Evolutionary conservation across 2,113 vertebrate genomes (phyloP), one percentile per base, ranked within the genome.

Genomic region (Orycteropus afer): DNA sequence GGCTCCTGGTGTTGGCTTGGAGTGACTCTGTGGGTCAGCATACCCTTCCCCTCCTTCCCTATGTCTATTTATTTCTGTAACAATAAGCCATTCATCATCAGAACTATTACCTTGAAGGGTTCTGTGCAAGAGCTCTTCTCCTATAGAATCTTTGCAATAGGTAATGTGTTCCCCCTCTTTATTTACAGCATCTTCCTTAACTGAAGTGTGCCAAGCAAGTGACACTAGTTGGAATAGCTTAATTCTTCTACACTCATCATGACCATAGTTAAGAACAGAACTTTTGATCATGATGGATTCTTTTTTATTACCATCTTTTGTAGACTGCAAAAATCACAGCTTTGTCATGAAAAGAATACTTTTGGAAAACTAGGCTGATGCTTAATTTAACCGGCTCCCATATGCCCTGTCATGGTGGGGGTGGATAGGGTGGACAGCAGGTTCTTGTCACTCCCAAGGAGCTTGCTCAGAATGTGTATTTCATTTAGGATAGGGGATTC

Each of bases 241-340:
- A 98, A 98, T 98, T 98, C 97, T 93, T 95, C 95, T 96, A 97
- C 96, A 97, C 98, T 97, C 92, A 96, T 98, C 94, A 96, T 96
- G 22, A 96, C 76, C 37, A 85, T 90, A 84, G 94, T 97, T 98
- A 97, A 95, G 89, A 97, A 97, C 55, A 97, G 96, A 61, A 89
- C 69, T 96, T 97, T 81, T 67, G 82, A 95, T 96, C 93, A 91
- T 65, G 90, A 97, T 89, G 90, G 96, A 97, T 96, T 89, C 87
- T 89, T 98, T 96, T 97, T 91, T 94, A 96, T 97, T 97, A 69
- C 89, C 82, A 57, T 93, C 81, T 51, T 97, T 98, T 96, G 59
- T 82, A 73, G 73, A 85, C 32, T 45, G 29, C 4, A 80, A n/a
- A 61, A 88, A 81, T 45, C 49, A 73, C 7, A 78, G 20, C 65